These are phyloP conservation scores for Lepidurus apus DNA, from an alignment of 1,140 invertebrate genomes.

Conservation along the genomic window DNA sequence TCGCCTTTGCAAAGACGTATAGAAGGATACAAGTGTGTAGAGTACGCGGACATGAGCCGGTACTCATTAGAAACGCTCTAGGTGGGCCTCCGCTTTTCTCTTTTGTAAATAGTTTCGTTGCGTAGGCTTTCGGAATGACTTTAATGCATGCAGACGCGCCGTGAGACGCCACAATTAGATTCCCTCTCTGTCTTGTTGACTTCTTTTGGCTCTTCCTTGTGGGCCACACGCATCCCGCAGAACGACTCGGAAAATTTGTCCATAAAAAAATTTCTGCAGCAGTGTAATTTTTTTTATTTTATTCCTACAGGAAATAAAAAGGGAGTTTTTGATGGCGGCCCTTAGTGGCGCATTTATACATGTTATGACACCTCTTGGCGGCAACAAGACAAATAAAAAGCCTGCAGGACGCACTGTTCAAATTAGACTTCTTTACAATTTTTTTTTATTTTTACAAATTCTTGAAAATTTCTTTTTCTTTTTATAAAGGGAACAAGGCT, in stretches of 20 bases:
- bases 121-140: neutral
- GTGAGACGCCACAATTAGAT: neutral
- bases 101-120: constrained; percentile 14
- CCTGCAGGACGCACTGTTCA: neutral
- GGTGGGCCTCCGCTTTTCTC: constrained; percentile 13
- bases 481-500: no score
- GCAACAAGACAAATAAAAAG: neutral
- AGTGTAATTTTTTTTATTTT: neutral
- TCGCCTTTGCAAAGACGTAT: neutral
- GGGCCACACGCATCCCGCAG: neutral
- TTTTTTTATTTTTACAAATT: no score
- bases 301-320: neutral
- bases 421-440: neutral
- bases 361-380: neutral
- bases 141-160: constrained; percentile 6
- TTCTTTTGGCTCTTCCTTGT: neutral
- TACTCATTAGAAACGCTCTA: constrained; percentile 19
- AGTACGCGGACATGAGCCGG: neutral
- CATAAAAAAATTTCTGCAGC: neutral
- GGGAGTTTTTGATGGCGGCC: neutral
- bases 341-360: neutral
- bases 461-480: no score
- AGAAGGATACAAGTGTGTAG: neutral
- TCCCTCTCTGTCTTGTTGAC: neutral
- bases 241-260: neutral